These are phyloP conservation scores for Microtus pennsylvanicus DNA, from an alignment of 2,113 vertebrate species.

Conservation along the genomic window DNA sequence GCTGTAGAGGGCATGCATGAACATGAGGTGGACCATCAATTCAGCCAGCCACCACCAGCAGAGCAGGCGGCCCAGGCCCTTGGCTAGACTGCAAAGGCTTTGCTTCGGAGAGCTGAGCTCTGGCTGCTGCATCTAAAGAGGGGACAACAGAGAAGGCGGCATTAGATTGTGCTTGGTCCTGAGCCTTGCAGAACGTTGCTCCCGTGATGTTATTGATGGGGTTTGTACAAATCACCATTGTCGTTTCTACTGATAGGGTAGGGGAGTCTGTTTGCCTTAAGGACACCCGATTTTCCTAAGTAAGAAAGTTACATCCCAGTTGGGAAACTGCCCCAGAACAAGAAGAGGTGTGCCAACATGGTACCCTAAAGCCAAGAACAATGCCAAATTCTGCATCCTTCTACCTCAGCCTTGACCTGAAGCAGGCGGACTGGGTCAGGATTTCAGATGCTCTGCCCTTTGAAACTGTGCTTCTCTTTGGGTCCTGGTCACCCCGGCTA, in stretches of 20 bases:
- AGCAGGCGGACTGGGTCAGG: neutral
- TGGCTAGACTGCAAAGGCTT: slow-evolving; percentile 76
- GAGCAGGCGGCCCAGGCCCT: slow-evolving; percentile 89
- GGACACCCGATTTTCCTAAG: neutral
- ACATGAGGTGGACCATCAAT: slow-evolving; percentile 94
- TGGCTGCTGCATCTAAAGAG: slow-evolving; percentile 89
- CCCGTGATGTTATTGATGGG: neutral
- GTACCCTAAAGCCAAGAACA: neutral
- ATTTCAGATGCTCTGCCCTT: fast-evolving
- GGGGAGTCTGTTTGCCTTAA: neutral
- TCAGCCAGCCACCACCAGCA: slow-evolving; percentile 95
- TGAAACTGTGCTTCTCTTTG: neutral
- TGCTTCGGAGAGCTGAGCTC: slow-evolving; percentile 75
- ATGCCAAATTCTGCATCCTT: neutral
- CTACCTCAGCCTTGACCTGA: too few relatives aligned
- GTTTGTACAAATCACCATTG: neutral
- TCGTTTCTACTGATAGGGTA: neutral
- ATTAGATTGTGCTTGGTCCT: neutral
- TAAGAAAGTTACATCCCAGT: fast-evolving
- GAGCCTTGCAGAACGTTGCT: neutral
- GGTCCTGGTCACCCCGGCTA: neutral
- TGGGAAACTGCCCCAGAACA: neutral
- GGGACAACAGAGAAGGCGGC: slow-evolving; percentile 56
- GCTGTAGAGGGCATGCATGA: slow-evolving; percentile 94
- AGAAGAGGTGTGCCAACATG: neutral